A percentile compares a stretch with the other conserved stretches of the same genome.
Evolutionary conservation across 2,797 vertebrate genomes (phyloP).

Genomic region (Poeciliopsis gracilis): DNA sequence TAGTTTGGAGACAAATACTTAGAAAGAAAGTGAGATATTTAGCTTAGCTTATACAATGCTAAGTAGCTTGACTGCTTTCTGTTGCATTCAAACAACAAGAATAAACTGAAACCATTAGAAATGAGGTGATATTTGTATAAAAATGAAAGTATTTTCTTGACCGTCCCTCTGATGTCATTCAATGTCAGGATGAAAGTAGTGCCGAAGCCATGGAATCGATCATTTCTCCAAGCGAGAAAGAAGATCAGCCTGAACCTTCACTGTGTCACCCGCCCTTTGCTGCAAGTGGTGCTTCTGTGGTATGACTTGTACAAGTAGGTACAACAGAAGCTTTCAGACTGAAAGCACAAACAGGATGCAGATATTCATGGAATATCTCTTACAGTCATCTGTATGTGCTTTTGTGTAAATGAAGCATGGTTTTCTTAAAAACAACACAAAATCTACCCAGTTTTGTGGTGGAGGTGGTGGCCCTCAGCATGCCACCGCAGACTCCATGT

Average conservation of each 20-base stretch:
- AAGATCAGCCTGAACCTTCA: constrained; percentile 83
- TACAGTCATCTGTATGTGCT: neutral
- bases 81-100: neutral
- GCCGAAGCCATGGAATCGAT: constrained; percentile 88
- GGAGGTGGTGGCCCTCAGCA: neutral
- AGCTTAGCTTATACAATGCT: too few relatives aligned
- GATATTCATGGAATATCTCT: neutral
- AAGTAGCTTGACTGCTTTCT: neutral
- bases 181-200: constrained; percentile 80
- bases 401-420: neutral
- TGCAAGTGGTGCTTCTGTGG: constrained; percentile 83
- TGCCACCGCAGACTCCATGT: neutral
- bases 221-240: constrained; percentile 76
- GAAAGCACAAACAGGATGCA: neutral
- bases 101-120: neutral
- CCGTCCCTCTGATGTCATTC: constrained; percentile 3
- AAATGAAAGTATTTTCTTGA: neutral
- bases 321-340: neutral
- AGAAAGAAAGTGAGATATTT: too few relatives aligned
- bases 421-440: neutral
- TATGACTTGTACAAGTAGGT: constrained; percentile 84
- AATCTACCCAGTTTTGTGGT: too few relatives aligned
- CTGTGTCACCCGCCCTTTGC: constrained; percentile 83
- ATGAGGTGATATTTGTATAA: neutral
- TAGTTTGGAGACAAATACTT: neutral